Evolutionary conservation across 64 coral and sea anemone genomes (phyloP), one percentile per base, ranked within the genome.

Genomic region (Pachyseris speciosa): DNA sequence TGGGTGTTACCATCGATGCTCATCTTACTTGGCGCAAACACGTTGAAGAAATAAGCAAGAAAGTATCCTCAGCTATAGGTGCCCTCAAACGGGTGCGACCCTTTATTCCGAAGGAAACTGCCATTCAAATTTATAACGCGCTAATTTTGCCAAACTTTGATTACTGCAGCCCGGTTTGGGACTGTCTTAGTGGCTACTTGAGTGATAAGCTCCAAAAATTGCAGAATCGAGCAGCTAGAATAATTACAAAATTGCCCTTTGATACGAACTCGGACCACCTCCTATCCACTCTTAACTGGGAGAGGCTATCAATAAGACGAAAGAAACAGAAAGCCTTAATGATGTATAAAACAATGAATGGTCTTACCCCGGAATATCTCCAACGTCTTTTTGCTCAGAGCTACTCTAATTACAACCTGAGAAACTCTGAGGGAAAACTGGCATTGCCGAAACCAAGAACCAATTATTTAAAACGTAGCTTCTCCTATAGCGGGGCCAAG

Each of bases 251-350:
- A 55, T 12, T 55, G 51, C 51, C 51, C 20, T 55, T 55, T 55
- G 51, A 55, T 69, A 69, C 36, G 37, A 83, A 32, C 74, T 36
- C 74, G 24, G 22, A 77, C 24, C 74, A 36, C 8, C 15, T 49
- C 41, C 83, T 67, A 65, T 32, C 41, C 26, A 40, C 43, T 19
- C 58, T 68, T 20, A 19, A 32, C 83, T 85, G 83, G 83, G 38
- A 67, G 37, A 69, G 34, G 10, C 38, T 69, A 37, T 49, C 57
- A 24, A 24, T 67, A 28, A 33, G 22, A 85, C 57, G 83, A 26
- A 44, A 69, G 42, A 86, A 86, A 68, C 83, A 47, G 67, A 86
- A 86, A 52, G 83, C 83, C 27, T 42, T 86, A 40, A 37, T 69
- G 38, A 86, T 86, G 59, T 86, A 67, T 69, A 86, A 68, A 31